A percentile compares a stretch with the other conserved stretches of the same genome.
Conservation (phyloP, 2,113 vertebrate species). For the Arizona elegans region DNA sequence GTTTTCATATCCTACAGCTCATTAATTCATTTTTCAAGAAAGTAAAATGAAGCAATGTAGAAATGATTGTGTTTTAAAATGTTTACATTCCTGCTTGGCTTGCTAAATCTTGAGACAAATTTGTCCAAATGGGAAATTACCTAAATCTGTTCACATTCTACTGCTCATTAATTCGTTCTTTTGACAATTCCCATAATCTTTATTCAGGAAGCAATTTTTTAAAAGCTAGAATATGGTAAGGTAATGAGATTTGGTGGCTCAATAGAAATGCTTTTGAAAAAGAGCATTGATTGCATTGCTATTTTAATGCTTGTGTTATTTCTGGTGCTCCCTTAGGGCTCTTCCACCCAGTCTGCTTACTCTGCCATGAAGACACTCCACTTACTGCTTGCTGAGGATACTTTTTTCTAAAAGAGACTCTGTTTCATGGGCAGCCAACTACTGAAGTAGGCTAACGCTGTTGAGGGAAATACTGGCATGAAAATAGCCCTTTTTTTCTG, state of each 20-base stretch:
- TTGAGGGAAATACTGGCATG: not conserved
- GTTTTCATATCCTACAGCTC: not conserved
- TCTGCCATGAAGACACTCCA: not conserved
- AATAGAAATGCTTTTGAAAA: not conserved
- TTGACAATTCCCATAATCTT: not conserved
- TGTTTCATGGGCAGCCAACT: not conserved
- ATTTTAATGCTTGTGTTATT: not conserved
- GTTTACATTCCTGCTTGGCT: not conserved
- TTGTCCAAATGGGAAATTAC: not conserved
- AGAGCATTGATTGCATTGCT: not conserved
- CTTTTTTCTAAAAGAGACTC: not conserved
- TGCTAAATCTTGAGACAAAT: not conserved
- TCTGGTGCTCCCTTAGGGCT: not conserved
- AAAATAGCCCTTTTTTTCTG: not conserved
- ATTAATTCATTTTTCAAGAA: not conserved
- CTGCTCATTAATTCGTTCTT: not conserved
- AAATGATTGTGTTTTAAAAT: not conserved
- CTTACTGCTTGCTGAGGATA: not conserved
- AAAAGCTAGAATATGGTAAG: not conserved
- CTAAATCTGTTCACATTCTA: not conserved
- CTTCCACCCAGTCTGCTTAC: not conserved
- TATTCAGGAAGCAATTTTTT: not conserved
- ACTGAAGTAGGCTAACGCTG: not conserved
- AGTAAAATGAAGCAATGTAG: not conserved
- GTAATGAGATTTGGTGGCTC: not conserved